Conservation (phyloP, 2,888 invertebrate species). For the Acanthosepion pharaonis region DNA sequence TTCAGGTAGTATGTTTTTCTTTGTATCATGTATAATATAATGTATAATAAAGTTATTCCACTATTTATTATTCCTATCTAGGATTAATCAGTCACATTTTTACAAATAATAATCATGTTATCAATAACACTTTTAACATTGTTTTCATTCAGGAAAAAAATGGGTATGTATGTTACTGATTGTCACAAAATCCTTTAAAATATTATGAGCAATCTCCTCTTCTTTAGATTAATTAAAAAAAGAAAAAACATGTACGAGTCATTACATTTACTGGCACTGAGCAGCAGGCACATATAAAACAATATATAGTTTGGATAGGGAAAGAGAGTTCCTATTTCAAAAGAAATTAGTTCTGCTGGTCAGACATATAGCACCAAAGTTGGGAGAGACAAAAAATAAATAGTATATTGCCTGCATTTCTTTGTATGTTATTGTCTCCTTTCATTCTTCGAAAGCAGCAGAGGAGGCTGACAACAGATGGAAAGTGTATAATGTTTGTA, state of each 20-base stretch:
- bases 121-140: background rate
- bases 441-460: too few species aligned
- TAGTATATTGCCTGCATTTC: too few species aligned
- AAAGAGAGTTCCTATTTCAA: background rate
- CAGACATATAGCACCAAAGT: too few species aligned
- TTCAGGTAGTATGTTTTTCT: background rate
- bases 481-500: too few species aligned
- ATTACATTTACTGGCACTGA: background rate
- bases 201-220: background rate
- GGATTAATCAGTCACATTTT: background rate
- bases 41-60: background rate
- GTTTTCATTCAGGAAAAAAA: background rate
- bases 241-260: background rate
- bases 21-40: background rate
- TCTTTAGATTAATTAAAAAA: background rate
- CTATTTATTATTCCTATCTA: background rate
- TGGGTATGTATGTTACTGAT: background rate
- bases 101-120: background rate
- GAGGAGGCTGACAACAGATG: too few species aligned
- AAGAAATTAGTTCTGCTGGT: too few species aligned
- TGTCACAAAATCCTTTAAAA: background rate
- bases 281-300: background rate
- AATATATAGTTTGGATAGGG: background rate
- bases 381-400: too few species aligned
- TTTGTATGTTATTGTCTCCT: too few species aligned